These are phyloP conservation scores for Sebastes steindachneri DNA, from an alignment of 2,797 vertebrate species.

Conservation along the genomic window DNA sequence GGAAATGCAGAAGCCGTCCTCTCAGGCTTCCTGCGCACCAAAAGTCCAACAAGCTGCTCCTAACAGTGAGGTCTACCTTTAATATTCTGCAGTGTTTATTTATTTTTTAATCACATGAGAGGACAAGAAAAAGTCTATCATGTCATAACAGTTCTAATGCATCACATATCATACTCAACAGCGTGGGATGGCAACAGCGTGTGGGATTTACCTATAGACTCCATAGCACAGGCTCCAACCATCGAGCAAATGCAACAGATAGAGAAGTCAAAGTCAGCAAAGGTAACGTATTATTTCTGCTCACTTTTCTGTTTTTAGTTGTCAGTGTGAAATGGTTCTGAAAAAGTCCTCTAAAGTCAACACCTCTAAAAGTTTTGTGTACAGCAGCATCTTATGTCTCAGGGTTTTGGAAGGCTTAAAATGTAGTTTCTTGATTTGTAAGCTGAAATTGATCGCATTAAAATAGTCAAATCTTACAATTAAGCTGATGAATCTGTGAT, in stretches of 20 bases:
- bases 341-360: neutral
- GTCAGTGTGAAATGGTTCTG: neutral
- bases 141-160: neutral
- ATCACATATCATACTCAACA: conserved; percentile 46
- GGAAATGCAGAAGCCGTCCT: conserved; percentile 93
- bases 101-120: neutral
- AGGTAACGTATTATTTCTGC: conserved; percentile 79
- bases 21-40: conserved; percentile 89
- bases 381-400: neutral
- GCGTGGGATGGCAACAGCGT: conserved; percentile 98
- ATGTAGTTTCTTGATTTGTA: neutral
- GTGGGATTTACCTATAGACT: conserved; percentile 97
- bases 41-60: conserved; percentile 76
- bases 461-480: neutral
- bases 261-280: conserved; percentile 94
- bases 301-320: neutral
- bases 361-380: neutral
- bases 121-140: neutral
- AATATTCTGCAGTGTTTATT: neutral
- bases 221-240: conserved; percentile 90
- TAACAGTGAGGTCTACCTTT: conserved; percentile 70
- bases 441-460: neutral
- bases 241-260: conserved; percentile 98
- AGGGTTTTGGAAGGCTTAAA: neutral
- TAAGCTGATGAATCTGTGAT: neutral